Evolutionary conservation across 2,888 invertebrate species (phyloP).

Genomic region (Xestia rhomboidea): DNA sequence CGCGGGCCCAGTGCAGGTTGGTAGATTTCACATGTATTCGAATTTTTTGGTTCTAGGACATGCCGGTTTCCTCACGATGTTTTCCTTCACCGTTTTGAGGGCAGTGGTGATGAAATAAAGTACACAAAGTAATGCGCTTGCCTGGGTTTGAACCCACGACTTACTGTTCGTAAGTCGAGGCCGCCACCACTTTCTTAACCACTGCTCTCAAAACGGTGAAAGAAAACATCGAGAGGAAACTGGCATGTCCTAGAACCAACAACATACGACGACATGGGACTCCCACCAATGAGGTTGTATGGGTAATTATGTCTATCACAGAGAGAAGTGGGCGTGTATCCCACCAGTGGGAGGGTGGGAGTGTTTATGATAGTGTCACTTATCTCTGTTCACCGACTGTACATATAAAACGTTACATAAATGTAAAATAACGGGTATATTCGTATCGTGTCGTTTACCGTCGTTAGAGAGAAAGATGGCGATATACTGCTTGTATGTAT

Average conservation of each 20-base stretch:
- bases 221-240: background rate
- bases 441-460: slow-evolving; percentile 48
- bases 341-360: background rate
- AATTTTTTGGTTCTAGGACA: no score
- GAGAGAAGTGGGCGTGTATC: background rate
- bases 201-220: background rate
- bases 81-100: no score
- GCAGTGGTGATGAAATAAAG: no score
- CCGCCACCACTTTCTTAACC: background rate
- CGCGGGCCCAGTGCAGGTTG: no score
- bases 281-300: background rate
- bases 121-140: no score
- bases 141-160: no score
- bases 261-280: background rate
- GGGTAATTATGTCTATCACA: background rate
- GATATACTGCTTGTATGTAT: slow-evolving; percentile 22
- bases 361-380: background rate
- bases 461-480: slow-evolving; percentile 35
- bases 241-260: background rate
- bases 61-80: no score
- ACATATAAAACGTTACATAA: slow-evolving; percentile 27
- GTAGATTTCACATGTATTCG: no score
- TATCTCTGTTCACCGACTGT: background rate
- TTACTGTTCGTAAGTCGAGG: no score
- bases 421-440: slow-evolving; percentile 50